Percentiles rank a stretch among this genome's conserved stretches.
Evolutionary conservation across 2,797 vertebrate species (phyloP).

Genomic region (Gambelia wislizenii): DNA sequence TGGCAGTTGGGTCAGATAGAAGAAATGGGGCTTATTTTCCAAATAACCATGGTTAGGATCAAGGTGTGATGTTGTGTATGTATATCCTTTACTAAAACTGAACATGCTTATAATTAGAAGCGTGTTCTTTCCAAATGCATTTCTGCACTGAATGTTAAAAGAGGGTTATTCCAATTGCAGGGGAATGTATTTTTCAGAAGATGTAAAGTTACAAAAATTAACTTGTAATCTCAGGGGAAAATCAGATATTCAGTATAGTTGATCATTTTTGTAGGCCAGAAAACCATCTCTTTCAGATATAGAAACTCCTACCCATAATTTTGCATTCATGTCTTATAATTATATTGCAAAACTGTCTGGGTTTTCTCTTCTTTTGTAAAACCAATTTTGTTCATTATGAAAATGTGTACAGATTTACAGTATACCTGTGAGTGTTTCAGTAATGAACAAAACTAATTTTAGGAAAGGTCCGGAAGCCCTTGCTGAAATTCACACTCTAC

Average conservation of each 20-base stretch:
- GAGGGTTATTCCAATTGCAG: neutral
- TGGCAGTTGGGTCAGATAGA: neutral
- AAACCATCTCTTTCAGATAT: neutral
- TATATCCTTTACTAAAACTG: neutral
- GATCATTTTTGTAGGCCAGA: neutral
- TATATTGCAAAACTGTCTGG: neutral
- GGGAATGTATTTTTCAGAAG: neutral
- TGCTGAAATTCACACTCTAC: conserved; percentile 12
- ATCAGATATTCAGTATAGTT: neutral
- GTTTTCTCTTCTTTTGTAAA: neutral
- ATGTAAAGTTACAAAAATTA: neutral
- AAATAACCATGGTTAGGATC: neutral
- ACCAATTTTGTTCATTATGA: neutral
- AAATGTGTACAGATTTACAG: neutral
- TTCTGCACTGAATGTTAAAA: conserved; percentile 28
- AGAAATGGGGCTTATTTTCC: neutral
- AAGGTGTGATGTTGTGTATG: neutral
- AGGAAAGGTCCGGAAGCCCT: neutral
- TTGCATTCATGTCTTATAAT: neutral
- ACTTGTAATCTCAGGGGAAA: neutral
- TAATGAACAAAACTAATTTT: neutral
- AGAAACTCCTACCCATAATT: neutral
- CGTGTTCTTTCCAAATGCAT: neutral
- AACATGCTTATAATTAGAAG: too few relatives aligned
- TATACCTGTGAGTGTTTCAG: neutral